phyloP scores from a whole-genome alignment of 2,113 vertebrate species.

The Rissa tridactyla region DNA sequence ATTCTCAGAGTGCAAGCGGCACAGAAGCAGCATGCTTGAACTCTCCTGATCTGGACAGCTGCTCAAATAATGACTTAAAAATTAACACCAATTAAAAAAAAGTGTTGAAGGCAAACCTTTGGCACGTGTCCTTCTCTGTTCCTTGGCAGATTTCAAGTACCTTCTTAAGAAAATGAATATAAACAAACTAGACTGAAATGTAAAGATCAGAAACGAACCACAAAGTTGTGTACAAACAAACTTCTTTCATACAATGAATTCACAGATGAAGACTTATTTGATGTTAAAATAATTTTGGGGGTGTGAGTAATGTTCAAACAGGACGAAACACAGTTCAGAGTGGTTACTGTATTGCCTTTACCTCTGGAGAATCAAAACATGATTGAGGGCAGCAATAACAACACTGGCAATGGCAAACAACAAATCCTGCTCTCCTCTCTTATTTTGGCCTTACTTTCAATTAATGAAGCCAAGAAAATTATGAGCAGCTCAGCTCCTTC shows the following conservation, averaged over 20 bases:
- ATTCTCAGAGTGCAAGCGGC: background rate
- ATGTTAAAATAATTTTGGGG: background rate
- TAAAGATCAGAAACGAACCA: background rate
- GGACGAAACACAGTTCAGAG: background rate
- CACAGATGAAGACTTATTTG: background rate
- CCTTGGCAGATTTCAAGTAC: background rate
- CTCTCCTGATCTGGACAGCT: slow-evolving; percentile 9
- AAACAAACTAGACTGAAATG: background rate
- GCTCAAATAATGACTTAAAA: background rate
- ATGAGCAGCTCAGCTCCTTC: background rate
- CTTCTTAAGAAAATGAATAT: background rate
- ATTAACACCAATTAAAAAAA: background rate
- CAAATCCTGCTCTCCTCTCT: background rate
- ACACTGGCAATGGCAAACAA: background rate
- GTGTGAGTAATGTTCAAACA: background rate
- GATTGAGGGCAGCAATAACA: background rate
- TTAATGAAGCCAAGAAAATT: background rate
- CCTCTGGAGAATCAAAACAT: background rate
- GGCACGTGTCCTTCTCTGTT: slow-evolving; percentile 1
- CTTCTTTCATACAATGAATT: background rate
- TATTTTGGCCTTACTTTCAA: background rate
- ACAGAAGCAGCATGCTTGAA: background rate
- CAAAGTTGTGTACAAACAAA: background rate
- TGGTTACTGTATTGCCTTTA: background rate
- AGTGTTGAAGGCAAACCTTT: background rate